Evolutionary conservation across 2,888 invertebrate genomes (phyloP), one percentile per base, ranked within the genome.

Genomic region (Nasonovia ribisnigri): DNA sequence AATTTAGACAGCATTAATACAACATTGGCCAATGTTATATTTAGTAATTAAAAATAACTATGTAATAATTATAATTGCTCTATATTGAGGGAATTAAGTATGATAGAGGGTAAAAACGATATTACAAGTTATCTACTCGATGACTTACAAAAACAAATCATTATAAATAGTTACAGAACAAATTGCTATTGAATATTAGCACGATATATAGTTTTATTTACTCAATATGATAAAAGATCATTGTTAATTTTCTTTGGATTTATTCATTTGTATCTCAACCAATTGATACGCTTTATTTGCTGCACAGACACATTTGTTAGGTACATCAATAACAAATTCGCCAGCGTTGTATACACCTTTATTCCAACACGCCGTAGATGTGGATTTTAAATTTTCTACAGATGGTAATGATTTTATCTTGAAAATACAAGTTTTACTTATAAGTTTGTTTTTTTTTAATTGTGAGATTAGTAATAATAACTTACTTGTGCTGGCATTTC

Each of bases 351-450:
- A 93, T 0, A 93, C 86, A 42, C 93, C 42, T 86, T 93, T 93
- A 20, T 93, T 93, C 93, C 93, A 93, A 86, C 42, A 8, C 0
- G 84, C 43, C 0, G 90, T 67, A 42, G 93, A 48, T 4, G 93
- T 86, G 11, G 93, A 93, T 67, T 93, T 93, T 60, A 93, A 86
- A 90, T 93, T 93, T 86, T 93, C 93, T 60, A 93, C 90, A 5
- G 93, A 90, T 6, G 93, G 93, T 29, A 93, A 87, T 29, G 16
- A 24, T 43, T 86, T 90, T 13, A 90, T 43, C 93, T 93, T n/a
- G 29, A 93, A 86, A n/a, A 36, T 2, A 67, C 5, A 57, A 84
- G 8, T 77, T 36, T 29, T 24, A 43, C 6, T 3, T 16, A 0
- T 48, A 13, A 11, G 24, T 46, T 8, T 13, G 16, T 67, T 36